A percentile compares a stretch with the other conserved stretches of the same genome.
Conservation (phyloP, 1,140 invertebrate genomes). For the Zaprionus ghesquierei region DNA sequence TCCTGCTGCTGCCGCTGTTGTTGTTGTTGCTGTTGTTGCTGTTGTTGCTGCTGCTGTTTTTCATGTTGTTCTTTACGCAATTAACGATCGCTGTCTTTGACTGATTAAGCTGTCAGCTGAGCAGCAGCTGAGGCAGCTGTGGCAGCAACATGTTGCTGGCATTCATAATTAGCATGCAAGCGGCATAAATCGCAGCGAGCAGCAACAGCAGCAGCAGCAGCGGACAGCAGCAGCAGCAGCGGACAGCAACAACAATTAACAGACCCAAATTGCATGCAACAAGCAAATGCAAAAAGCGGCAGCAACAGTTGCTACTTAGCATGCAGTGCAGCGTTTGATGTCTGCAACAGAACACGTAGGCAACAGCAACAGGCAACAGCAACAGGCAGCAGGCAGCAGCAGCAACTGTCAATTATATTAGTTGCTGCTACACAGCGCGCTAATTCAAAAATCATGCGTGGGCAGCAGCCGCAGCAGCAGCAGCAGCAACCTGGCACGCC, state of each 20-base stretch:
- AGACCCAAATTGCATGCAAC: conserved; percentile 79
- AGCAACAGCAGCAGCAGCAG: conserved; percentile 61
- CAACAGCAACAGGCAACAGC: conserved; percentile 40
- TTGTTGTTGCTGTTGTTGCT: not conserved
- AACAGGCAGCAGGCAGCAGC: conserved; percentile 35
- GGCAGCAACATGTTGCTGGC: conserved; percentile 54
- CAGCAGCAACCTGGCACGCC: conserved; percentile 36
- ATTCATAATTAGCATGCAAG: conserved; percentile 78
- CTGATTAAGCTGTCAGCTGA: conserved; percentile 76
- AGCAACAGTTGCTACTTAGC: conserved; percentile 57
- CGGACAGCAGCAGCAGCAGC: conserved; percentile 6
- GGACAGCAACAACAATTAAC: conserved; percentile 73
- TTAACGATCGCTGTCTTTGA: conserved; percentile 55
- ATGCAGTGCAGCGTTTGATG: conserved; percentile 70
- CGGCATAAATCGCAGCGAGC: conserved; percentile 71
- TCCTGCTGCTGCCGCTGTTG: not conserved
- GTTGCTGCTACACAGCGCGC: conserved; percentile 74
- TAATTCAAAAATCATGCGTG: conserved; percentile 81
- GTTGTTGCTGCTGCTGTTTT: not conserved
- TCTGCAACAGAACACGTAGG: conserved; percentile 75
- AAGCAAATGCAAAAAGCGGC: conserved; percentile 19
- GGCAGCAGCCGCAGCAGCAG: conserved; percentile 53
- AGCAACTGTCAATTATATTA: conserved; percentile 80
- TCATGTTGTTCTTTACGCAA: conserved; percentile 25
- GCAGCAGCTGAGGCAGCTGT: conserved; percentile 2